Conservation (phyloP, 2,797 vertebrate genomes). For the Periparus ater region DNA sequence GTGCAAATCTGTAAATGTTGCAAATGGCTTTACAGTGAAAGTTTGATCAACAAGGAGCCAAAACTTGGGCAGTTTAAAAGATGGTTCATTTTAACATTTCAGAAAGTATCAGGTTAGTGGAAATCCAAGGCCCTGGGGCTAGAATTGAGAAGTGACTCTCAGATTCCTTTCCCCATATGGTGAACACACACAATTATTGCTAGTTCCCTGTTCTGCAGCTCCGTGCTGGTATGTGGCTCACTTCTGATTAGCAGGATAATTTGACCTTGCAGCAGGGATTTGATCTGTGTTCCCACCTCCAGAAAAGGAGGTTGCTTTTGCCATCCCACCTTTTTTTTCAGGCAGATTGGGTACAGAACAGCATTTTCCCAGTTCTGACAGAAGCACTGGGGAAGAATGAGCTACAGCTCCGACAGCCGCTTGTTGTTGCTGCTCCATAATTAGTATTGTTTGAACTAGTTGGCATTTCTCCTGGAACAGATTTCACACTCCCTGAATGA, state of each 20-base stretch:
- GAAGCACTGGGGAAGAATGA: neutral
- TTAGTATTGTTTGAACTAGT: constrained; percentile 60
- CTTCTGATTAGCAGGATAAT: neutral
- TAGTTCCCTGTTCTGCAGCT: neutral
- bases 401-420: neutral
- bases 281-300: neutral
- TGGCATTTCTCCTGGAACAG: constrained; percentile 63
- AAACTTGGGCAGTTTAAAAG: neutral
- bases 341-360: neutral
- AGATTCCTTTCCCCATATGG: neutral
- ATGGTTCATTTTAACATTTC: neutral
- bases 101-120: neutral
- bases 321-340: neutral
- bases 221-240: neutral
- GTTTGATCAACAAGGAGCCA: neutral
- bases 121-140: neutral
- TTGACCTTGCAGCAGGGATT: neutral
- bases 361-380: neutral
- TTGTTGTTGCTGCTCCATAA: constrained; percentile 36
- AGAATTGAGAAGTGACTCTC: neutral
- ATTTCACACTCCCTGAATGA: constrained; percentile 58
- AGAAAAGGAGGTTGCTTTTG: neutral
- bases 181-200: neutral
- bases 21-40: neutral
- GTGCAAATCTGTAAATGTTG: neutral